phyloP scores from a whole-genome alignment of 2,797 vertebrate species.

The Sebastes aleutianus region DNA sequence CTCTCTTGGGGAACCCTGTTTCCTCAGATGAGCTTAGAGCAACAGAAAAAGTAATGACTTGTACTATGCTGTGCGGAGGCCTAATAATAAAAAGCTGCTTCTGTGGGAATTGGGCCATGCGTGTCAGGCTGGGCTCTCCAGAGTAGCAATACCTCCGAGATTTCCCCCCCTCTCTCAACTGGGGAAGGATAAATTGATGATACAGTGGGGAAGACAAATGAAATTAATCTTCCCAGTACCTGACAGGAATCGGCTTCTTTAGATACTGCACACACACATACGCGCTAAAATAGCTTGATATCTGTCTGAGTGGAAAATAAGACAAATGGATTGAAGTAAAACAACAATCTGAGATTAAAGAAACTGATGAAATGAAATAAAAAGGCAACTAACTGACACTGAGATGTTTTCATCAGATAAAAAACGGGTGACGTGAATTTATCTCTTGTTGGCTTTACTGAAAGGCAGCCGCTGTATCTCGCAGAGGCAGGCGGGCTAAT shows the following conservation, averaged over 20 bases:
- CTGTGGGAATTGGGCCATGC: slow-evolving; percentile 84
- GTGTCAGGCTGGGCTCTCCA: slow-evolving; percentile 83
- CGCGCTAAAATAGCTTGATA: slow-evolving; percentile 68
- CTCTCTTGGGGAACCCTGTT: slow-evolving; percentile 79
- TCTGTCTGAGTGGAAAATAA: slow-evolving; percentile 63
- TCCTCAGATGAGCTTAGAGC: slow-evolving; percentile 84
- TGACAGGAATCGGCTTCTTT: slow-evolving; percentile 81
- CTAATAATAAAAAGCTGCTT: slow-evolving; percentile 86
- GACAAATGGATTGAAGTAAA: slow-evolving; percentile 69
- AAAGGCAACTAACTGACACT: slow-evolving; percentile 41
- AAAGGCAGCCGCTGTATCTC: slow-evolving; percentile 51
- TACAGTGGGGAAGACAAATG: slow-evolving; percentile 83
- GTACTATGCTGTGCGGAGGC: slow-evolving; percentile 77
- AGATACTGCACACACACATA: slow-evolving; percentile 33
- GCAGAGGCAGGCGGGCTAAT: slow-evolving; percentile 58
- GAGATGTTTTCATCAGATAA: slow-evolving; percentile 63
- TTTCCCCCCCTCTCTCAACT: slow-evolving; percentile 64
- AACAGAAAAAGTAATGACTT: slow-evolving; percentile 87
- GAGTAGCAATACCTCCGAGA: slow-evolving; percentile 82
- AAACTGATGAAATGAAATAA: slow-evolving; percentile 60
- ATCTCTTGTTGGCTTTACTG: slow-evolving; percentile 56
- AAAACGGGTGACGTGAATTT: slow-evolving; percentile 51
- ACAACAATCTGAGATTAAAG: slow-evolving; percentile 59
- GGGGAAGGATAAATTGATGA: slow-evolving; percentile 87
- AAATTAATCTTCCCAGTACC: slow-evolving; percentile 84